Evolutionary conservation across 2,888 invertebrate genomes (phyloP).

Genomic region (Strigamia maritima): DNA sequence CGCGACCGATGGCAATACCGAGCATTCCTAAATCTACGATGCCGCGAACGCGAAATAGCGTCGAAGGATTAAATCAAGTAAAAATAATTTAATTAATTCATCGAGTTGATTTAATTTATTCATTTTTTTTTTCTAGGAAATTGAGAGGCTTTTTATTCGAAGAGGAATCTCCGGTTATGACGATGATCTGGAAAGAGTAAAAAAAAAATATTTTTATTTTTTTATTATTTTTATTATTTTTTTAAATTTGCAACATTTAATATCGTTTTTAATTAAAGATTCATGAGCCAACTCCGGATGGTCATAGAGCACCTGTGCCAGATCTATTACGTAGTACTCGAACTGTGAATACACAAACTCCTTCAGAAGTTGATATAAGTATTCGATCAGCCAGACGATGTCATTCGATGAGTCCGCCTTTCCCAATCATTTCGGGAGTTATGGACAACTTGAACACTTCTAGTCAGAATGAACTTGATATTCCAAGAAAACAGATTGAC

Average conservation of each 20-base stretch:
- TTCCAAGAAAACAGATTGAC: background rate
- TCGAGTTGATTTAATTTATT: slow-evolving; percentile 20
- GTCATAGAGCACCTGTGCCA: slow-evolving; percentile 77
- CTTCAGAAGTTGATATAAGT: slow-evolving; percentile 55
- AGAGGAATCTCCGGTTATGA: slow-evolving; percentile 53
- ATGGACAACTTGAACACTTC: slow-evolving; percentile 61
- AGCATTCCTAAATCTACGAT: slow-evolving; percentile 60
- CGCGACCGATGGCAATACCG: slow-evolving; percentile 59
- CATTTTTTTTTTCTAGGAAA: slow-evolving; percentile 56
- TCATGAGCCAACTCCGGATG: slow-evolving; percentile 73
- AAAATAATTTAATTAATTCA: slow-evolving; percentile 29
- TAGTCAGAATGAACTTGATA: slow-evolving; percentile 54
- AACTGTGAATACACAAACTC: slow-evolving; percentile 81
- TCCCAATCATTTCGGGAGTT: slow-evolving; percentile 58
- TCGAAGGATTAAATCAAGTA: slow-evolving; percentile 79
- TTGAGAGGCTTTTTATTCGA: slow-evolving; percentile 69
- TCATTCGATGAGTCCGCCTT: slow-evolving; percentile 65
- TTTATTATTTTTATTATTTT: background rate
- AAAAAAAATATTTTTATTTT: background rate
- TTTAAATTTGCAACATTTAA: slow-evolving; percentile 22
- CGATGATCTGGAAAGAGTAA: slow-evolving; percentile 63
- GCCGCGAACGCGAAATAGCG: slow-evolving; percentile 74
- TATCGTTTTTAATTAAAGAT: slow-evolving; percentile 45
- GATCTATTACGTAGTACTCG: slow-evolving; percentile 67
- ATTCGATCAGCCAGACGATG: slow-evolving; percentile 46